Percentiles rank a stretch among this genome's conserved stretches.
Evolutionary conservation across 2,113 vertebrate species (phyloP).

Genomic region (Fukomys damarensis): DNA sequence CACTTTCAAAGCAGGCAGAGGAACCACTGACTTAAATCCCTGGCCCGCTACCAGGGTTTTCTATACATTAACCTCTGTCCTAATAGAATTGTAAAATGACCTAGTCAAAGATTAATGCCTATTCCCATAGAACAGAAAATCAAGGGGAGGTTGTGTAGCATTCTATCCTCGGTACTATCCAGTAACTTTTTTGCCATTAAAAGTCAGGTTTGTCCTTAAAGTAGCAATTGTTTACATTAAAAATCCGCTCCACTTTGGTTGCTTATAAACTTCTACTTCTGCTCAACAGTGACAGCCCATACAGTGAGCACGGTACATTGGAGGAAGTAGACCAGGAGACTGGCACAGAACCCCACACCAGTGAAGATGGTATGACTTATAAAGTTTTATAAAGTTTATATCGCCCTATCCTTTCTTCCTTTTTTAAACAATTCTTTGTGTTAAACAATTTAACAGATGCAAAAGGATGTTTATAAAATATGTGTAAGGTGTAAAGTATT

Average conservation of each 20-base stretch:
- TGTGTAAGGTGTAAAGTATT: background rate
- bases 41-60: background rate
- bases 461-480: background rate
- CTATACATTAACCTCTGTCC: background rate
- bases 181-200: background rate
- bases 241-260: background rate
- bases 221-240: background rate
- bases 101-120: background rate
- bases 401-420: background rate
- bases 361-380: slow-evolving; percentile 93
- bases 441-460: background rate
- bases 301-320: slow-evolving; percentile 95
- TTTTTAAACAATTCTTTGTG: background rate
- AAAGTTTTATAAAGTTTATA: too few relatives aligned
- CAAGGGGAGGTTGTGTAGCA: background rate
- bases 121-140: background rate
- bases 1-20: too few relatives aligned
- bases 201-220: background rate
- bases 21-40: too few relatives aligned
- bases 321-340: slow-evolving; percentile 97
- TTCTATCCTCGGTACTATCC: background rate
- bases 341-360: slow-evolving; percentile 95
- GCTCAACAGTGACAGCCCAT: slow-evolving; percentile 94
- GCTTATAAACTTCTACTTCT: slow-evolving; percentile 9
- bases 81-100: background rate